Percentiles rank a stretch among this genome's conserved stretches.
Evolutionary conservation across 2,888 invertebrate genomes (phyloP).

Genomic region (Brassicogethes aeneus): DNA sequence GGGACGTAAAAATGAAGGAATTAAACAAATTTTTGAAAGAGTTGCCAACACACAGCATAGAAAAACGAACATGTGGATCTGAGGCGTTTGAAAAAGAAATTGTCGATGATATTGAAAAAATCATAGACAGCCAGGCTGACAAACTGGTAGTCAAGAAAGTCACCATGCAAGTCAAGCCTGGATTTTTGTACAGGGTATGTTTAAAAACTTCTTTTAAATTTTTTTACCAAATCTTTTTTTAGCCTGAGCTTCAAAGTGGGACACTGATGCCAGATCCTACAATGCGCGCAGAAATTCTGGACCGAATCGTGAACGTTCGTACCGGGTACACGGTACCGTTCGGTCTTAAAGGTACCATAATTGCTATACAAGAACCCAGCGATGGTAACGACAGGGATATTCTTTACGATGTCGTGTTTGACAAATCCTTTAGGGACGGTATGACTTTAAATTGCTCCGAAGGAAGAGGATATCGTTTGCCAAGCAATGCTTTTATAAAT

Average conservation of each 20-base stretch:
- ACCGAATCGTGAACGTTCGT: conserved; percentile 75
- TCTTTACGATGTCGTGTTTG: conserved; percentile 75
- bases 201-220: background rate
- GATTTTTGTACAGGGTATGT: conserved; percentile 60
- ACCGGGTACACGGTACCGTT: conserved; percentile 69
- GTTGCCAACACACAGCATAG: conserved; percentile 54
- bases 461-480: conserved; percentile 46
- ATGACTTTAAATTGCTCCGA: conserved; percentile 43
- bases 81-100: conserved; percentile 61
- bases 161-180: conserved; percentile 71
- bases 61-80: conserved; percentile 60
- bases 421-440: conserved; percentile 64
- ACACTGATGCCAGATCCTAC: conserved; percentile 57
- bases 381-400: conserved; percentile 38
- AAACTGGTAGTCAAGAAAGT: conserved; percentile 42
- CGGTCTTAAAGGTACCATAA: conserved; percentile 76
- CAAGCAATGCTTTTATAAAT: conserved; percentile 49
- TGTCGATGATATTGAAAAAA: conserved; percentile 46
- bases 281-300: conserved; percentile 61
- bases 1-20: conserved; percentile 45
- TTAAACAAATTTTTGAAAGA: conserved; percentile 60
- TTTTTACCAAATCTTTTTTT: conserved; percentile 16
- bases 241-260: conserved; percentile 41
- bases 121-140: conserved; percentile 35
- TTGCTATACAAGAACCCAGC: conserved; percentile 49